A percentile compares a stretch with the other conserved stretches of the same genome.
phyloP scores from a whole-genome alignment of 2,888 invertebrate species.

The Melitaea athalia region DNA sequence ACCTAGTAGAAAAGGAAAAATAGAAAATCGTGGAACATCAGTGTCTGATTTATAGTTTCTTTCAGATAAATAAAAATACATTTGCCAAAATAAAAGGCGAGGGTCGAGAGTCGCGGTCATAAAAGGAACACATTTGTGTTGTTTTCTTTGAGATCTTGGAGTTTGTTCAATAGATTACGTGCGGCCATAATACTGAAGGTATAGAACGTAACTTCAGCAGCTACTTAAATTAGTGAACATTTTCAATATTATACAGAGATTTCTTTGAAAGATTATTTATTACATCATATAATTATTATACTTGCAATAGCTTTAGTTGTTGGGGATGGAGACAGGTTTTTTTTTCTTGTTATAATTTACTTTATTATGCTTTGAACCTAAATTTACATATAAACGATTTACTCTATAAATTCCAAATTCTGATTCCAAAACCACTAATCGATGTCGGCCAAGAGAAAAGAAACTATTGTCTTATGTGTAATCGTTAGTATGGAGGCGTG shows the following conservation, averaged over 20 bases:
- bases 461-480: too few relatives aligned
- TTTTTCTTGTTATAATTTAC: too few relatives aligned
- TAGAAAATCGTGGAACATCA: slow-evolving; percentile 24
- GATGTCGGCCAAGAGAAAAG: slow-evolving; percentile 11
- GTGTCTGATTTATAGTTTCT: slow-evolving; percentile 30
- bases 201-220: not conserved
- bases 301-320: too few relatives aligned
- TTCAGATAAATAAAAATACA: slow-evolving; percentile 31
- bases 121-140: slow-evolving; percentile 30
- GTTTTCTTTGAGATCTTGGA: slow-evolving; percentile 18
- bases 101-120: slow-evolving; percentile 17
- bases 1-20: slow-evolving; percentile 20
- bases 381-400: too few relatives aligned
- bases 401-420: too few relatives aligned
- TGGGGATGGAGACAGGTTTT: too few relatives aligned
- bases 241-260: not conserved
- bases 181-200: not conserved
- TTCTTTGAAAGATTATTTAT: too few relatives aligned
- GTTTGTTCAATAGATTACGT: slow-evolving; percentile 14
- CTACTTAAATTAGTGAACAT: not conserved
- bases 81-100: slow-evolving; percentile 26
- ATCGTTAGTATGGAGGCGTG: too few relatives aligned
- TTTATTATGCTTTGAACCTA: too few relatives aligned
- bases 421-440: not conserved
- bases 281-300: too few relatives aligned